Percentiles rank a stretch among this genome's conserved stretches.
phyloP scores from a whole-genome alignment of 2,888 invertebrate species.

The Cataglyphis altisquamis region DNA sequence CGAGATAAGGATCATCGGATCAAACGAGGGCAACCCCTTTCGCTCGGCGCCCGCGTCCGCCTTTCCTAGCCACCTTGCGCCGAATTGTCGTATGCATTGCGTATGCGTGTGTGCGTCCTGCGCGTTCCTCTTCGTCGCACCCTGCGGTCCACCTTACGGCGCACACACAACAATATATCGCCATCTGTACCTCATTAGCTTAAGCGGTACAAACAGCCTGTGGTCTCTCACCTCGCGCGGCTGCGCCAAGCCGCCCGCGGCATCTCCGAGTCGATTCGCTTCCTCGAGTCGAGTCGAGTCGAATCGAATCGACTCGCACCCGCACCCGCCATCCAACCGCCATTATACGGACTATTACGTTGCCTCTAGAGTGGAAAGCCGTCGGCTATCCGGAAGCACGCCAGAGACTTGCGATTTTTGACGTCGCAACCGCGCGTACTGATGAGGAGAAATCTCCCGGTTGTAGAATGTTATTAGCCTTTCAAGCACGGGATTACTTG shows the following conservation, averaged over 20 bases:
- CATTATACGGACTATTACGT: constrained; percentile 76
- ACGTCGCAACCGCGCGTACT: constrained; percentile 45
- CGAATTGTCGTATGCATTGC: constrained; percentile 65
- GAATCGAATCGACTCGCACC: constrained; percentile 28
- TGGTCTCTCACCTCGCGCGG: constrained; percentile 72
- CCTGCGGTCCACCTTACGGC: constrained; percentile 68
- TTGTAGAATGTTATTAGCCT: constrained; percentile 37
- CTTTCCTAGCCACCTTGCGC: constrained; percentile 80
- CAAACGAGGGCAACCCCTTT: constrained; percentile 75
- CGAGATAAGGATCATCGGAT: constrained; percentile 80
- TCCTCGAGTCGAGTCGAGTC: constrained; percentile 26
- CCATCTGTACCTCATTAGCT: constrained; percentile 85
- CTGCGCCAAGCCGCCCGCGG: constrained; percentile 50
- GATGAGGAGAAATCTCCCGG: constrained; percentile 44
- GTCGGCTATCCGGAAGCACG: constrained; percentile 55
- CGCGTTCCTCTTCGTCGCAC: constrained; percentile 64
- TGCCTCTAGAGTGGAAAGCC: constrained; percentile 68
- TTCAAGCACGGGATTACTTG: constrained; percentile 28
- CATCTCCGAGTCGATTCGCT: constrained; percentile 32
- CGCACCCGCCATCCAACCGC: constrained; percentile 61
- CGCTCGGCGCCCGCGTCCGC: constrained; percentile 62
- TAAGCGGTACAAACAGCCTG: constrained; percentile 84
- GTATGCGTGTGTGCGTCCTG: constrained; percentile 12
- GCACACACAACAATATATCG: constrained; percentile 76
- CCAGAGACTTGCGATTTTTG: constrained; percentile 35